Evolutionary conservation across 2,888 invertebrate species (phyloP).

Genomic region (Megastigmus dorsalis): DNA sequence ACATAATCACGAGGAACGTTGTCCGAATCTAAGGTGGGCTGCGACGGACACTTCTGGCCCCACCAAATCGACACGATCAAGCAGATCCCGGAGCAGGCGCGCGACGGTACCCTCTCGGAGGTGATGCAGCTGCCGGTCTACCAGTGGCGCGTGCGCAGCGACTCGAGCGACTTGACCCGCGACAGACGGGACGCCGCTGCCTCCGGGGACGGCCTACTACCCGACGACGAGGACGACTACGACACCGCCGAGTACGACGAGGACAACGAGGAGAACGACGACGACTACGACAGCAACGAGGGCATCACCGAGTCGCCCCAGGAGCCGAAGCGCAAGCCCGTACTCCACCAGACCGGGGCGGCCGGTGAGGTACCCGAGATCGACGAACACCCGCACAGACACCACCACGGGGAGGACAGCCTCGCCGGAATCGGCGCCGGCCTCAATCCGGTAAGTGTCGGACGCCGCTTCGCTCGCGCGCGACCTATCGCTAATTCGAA

Average conservation of each 20-base stretch:
- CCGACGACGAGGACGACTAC: conserved; percentile 65
- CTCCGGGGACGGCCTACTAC: conserved; percentile 62
- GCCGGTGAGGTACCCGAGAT: no score
- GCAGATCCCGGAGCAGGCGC: conserved; percentile 81
- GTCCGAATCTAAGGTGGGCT: no score
- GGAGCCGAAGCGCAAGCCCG: conserved; percentile 57
- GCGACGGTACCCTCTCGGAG: conserved; percentile 83
- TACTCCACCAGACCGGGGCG: conserved; percentile 8
- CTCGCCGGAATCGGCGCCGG: conserved; percentile 56
- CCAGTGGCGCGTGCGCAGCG: conserved; percentile 80
- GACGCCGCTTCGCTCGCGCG: not conserved
- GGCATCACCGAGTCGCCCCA: conserved; percentile 69
- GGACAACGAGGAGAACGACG: conserved; percentile 73
- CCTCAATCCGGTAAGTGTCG: conserved; percentile 49
- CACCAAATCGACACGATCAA: conserved; percentile 81
- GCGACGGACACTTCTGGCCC: conserved; percentile 83
- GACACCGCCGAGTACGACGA: conserved; percentile 71
- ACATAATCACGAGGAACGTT: no score
- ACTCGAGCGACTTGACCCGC: conserved; percentile 62
- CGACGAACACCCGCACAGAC: conserved; percentile 72
- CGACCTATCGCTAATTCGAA: not conserved
- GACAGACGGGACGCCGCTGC: conserved; percentile 70
- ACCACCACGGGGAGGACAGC: conserved; percentile 72
- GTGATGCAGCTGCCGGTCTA: conserved; percentile 82
- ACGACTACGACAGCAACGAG: conserved; percentile 72